phyloP scores from a whole-genome alignment of 2,888 invertebrate species.

The Apoda limacodes region DNA sequence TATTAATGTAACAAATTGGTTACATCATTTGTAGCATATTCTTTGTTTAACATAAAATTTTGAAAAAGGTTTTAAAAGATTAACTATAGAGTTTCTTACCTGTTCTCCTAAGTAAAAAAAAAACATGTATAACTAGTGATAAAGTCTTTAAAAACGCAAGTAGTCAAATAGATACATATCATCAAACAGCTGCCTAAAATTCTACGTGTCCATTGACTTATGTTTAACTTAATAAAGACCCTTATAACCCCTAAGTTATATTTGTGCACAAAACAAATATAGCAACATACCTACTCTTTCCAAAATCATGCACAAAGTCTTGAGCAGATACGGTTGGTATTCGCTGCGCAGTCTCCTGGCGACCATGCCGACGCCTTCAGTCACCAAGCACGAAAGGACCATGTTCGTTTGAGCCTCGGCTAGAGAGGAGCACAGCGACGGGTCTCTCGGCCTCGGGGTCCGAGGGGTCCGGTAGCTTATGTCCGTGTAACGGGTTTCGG shows the following conservation, averaged over 20 bases:
- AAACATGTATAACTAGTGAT: too few species aligned
- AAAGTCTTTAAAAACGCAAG: too few species aligned
- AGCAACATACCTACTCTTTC: slow-evolving; percentile 74
- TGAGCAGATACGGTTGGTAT: slow-evolving; percentile 73
- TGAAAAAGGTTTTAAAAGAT: too few species aligned
- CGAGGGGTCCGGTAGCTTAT: slow-evolving; percentile 34
- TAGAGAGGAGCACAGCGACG: slow-evolving; percentile 30
- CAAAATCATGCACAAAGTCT: slow-evolving; percentile 75
- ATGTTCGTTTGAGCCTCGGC: slow-evolving; percentile 73
- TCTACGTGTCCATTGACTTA: not conserved
- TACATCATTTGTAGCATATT: too few species aligned
- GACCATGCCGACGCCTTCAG: slow-evolving; percentile 77
- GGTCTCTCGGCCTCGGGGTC: slow-evolving; percentile 9
- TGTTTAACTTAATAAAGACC: not conserved
- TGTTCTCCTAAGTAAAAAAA: too few species aligned
- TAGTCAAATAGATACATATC: not conserved
- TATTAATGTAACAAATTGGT: too few species aligned
- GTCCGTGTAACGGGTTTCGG: slow-evolving; percentile 50
- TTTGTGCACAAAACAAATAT: not conserved
- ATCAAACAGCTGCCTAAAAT: not conserved
- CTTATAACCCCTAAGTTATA: not conserved
- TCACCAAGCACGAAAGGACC: slow-evolving; percentile 73
- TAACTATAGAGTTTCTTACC: too few species aligned
- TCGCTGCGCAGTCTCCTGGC: slow-evolving; percentile 60
- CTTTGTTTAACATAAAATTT: too few species aligned